Conservation (phyloP, 2,113 vertebrate genomes). For the Tympanuchus pallidicinctus region DNA sequence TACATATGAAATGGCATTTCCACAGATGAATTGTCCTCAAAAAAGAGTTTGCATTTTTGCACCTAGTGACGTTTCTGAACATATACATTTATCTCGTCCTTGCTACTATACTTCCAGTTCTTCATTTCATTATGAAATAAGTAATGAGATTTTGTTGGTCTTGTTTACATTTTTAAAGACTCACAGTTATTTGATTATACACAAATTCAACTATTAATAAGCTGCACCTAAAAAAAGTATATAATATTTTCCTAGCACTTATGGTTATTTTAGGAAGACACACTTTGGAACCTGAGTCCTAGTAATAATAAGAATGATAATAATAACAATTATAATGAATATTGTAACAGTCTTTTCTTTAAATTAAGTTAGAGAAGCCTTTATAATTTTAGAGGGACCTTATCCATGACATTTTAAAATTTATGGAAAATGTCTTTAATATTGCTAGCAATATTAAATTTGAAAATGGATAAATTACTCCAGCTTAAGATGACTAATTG, state of each 20-base stretch:
- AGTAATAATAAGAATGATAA: not conserved
- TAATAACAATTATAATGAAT: not conserved
- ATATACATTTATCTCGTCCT: not conserved
- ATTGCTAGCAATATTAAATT: not conserved
- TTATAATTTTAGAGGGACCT: not conserved
- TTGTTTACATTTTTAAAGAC: slow-evolving; percentile 36
- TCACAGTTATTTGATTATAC: not conserved
- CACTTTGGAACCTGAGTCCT: not conserved
- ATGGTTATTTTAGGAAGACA: not conserved
- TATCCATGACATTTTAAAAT: not conserved
- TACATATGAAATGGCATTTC: not conserved
- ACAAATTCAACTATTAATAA: slow-evolving; percentile 10
- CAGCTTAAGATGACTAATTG: not conserved
- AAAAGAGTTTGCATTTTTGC: not conserved
- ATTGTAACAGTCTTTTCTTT: not conserved
- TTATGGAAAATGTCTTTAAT: too few species aligned
- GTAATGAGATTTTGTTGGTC: slow-evolving; percentile 1
- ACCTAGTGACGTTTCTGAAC: not conserved
- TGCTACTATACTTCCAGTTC: not conserved
- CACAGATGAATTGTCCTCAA: not conserved
- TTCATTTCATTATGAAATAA: slow-evolving; percentile 17
- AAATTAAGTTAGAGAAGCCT: not conserved
- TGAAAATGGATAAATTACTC: not conserved
- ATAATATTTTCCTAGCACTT: not conserved
- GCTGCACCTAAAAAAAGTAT: not conserved